Evolutionary conservation across 1,140 invertebrate species (phyloP).

Genomic region (Lasioglossum albipes): DNA sequence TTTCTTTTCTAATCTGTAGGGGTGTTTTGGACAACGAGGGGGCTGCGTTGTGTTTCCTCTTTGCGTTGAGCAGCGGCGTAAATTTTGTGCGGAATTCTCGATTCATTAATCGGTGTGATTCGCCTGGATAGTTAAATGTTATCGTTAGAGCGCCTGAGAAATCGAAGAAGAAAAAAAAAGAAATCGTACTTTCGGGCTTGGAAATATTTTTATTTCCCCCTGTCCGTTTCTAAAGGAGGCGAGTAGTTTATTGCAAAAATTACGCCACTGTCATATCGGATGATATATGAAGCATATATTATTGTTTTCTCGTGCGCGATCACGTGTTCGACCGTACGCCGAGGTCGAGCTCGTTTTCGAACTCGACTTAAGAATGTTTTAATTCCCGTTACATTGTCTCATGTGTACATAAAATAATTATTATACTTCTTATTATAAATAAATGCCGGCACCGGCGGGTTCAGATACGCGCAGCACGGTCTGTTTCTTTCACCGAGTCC

Average conservation of each 20-base stretch:
- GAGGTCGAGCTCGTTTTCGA: slow-evolving; percentile 30
- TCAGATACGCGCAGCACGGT: slow-evolving; percentile 56
- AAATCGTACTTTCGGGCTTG: not conserved
- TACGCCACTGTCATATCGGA: slow-evolving; percentile 44
- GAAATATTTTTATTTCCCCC: not conserved
- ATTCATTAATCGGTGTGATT: too few species aligned
- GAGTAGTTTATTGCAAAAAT: slow-evolving; percentile 24
- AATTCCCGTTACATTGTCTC: slow-evolving; percentile 72
- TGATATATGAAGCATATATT: slow-evolving; percentile 55
- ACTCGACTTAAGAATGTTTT: slow-evolving; percentile 65
- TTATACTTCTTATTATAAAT: slow-evolving; percentile 78
- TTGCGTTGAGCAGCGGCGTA: slow-evolving; percentile 39
- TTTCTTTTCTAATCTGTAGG: slow-evolving; percentile 1
- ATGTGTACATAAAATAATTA: slow-evolving; percentile 76
- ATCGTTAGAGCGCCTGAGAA: not conserved
- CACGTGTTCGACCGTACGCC: slow-evolving; percentile 13
- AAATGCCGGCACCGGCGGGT: slow-evolving; percentile 73
- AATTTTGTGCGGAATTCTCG: slow-evolving; percentile 16
- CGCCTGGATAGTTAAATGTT: not conserved
- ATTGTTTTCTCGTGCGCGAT: slow-evolving; percentile 62
- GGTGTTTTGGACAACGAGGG: not conserved
- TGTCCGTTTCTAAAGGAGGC: not conserved
- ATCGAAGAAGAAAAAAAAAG: too few species aligned
- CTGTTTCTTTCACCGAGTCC: slow-evolving; percentile 7
- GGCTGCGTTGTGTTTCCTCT: not conserved